Percentiles rank a stretch among this genome's conserved stretches.
Conservation (phyloP, 1,140 invertebrate species). For the Maniola jurtina region DNA sequence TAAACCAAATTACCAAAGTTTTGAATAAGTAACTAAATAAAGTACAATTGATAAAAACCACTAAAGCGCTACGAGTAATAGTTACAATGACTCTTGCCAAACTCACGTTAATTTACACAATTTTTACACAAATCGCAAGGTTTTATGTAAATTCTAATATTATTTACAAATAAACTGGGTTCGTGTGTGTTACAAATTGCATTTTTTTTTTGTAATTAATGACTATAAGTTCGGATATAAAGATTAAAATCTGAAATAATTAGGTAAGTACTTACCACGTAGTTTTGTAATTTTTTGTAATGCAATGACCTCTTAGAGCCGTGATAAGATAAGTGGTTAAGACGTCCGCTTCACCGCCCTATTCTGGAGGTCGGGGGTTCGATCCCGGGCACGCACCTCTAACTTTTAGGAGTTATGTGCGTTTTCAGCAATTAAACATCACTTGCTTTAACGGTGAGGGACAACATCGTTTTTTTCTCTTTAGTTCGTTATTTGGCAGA, state of each 20-base stretch:
- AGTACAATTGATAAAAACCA: conserved; percentile 1
- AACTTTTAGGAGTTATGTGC: too few relatives aligned
- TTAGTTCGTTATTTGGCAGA: too few relatives aligned
- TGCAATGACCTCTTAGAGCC: too few relatives aligned
- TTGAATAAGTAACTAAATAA: not conserved
- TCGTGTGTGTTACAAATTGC: not conserved
- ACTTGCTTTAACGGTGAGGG: too few relatives aligned
- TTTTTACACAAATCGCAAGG: conserved; percentile 6
- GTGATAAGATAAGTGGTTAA: too few relatives aligned
- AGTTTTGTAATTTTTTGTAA: too few relatives aligned
- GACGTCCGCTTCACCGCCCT: too few relatives aligned
- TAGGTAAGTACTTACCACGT: too few relatives aligned
- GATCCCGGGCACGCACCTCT: too few relatives aligned
- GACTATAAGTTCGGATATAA: conserved; percentile 1
- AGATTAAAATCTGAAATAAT: conserved; percentile 5
- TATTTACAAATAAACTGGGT: not conserved
- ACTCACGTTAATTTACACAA: conserved; percentile 6
- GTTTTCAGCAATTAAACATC: too few relatives aligned
- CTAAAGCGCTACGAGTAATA: not conserved
- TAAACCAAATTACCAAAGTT: not conserved
- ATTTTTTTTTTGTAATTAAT: conserved; percentile 2
- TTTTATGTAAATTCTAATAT: conserved; percentile 9
- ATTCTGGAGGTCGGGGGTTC: too few relatives aligned
- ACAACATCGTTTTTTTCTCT: too few relatives aligned
- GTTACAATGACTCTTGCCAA: not conserved